Conservation (phyloP, 2,113 vertebrate genomes). For the Coryphaenoides rupestris region DNA sequence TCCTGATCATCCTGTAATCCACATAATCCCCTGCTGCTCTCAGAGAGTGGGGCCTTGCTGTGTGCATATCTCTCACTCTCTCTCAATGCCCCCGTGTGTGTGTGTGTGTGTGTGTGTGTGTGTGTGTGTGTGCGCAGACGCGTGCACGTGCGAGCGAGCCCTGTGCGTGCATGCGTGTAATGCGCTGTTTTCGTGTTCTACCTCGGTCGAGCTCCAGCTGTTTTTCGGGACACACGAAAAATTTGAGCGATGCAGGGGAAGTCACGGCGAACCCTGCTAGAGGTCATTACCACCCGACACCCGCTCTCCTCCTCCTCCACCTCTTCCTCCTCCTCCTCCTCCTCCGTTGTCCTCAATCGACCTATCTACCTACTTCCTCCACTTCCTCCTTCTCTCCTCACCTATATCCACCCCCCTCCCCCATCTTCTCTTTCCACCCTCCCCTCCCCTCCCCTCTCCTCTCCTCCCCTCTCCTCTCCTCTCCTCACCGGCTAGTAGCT, state of each 20-base stretch:
- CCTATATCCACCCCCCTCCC: background rate
- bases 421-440: background rate
- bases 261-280: slow-evolving; percentile 18
- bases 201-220: slow-evolving; percentile 37
- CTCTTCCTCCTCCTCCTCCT: no score
- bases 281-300: no score
- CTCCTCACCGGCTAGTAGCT: background rate
- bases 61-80: slow-evolving; percentile 1
- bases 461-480: no score
- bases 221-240: slow-evolving; percentile 46
- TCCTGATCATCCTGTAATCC: slow-evolving; percentile 73
- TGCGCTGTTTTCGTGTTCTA: slow-evolving; percentile 45
- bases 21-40: slow-evolving; percentile 69
- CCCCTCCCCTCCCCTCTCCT: background rate
- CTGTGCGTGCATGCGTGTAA: slow-evolving; percentile 34
- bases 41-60: slow-evolving; percentile 46
- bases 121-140: background rate
- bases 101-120: slow-evolving; percentile 25
- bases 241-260: slow-evolving; percentile 20
- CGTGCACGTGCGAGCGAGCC: background rate
- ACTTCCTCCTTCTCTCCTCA: background rate
- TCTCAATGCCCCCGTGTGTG: no score
- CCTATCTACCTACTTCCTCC: no score
- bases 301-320: no score
- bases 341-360: no score